Percentiles rank a stretch among this genome's conserved stretches.
Conservation (phyloP, 64 coral and sea anemone genomes). For the Stichodactyla helianthus region DNA sequence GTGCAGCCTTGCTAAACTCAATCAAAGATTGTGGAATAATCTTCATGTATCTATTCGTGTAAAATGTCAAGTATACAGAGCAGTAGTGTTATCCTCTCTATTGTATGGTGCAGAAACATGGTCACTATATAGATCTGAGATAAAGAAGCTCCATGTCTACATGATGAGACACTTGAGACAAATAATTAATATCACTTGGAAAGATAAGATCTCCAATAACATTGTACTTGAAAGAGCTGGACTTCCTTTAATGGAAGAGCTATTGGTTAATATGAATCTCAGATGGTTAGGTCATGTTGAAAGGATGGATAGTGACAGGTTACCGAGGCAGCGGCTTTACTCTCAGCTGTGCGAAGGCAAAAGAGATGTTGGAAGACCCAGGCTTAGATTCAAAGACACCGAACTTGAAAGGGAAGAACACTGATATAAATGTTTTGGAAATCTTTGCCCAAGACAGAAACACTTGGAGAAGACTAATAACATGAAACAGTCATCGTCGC, state of each 20-base stretch:
- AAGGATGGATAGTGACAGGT: constrained; percentile 26
- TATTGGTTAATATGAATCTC: constrained; percentile 21
- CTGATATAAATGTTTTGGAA: no score
- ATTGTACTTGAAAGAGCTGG: not conserved
- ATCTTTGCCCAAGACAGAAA: no score
- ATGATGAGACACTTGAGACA: constrained; percentile 32
- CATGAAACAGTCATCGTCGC: no score
- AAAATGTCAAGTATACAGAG: constrained; percentile 26
- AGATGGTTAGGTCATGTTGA: constrained; percentile 35
- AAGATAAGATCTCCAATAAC: constrained; percentile 20
- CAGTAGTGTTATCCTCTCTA: constrained; percentile 24
- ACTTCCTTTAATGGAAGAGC: not conserved
- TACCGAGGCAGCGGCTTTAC: constrained; percentile 40
- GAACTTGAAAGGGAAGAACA: no score
- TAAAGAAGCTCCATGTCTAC: constrained; percentile 32
- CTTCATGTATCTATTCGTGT: constrained; percentile 20
- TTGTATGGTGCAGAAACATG: constrained; percentile 39
- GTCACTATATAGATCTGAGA: constrained; percentile 10
- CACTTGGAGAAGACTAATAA: no score
- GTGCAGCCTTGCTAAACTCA: constrained; percentile 24
- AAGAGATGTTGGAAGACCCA: no score
- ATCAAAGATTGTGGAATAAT: constrained; percentile 25
- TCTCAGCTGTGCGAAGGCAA: not conserved
- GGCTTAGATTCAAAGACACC: no score
- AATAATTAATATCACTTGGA: constrained; percentile 12